phyloP scores from a whole-genome alignment of 2,797 vertebrate species.

The Okamejei kenojei region DNA sequence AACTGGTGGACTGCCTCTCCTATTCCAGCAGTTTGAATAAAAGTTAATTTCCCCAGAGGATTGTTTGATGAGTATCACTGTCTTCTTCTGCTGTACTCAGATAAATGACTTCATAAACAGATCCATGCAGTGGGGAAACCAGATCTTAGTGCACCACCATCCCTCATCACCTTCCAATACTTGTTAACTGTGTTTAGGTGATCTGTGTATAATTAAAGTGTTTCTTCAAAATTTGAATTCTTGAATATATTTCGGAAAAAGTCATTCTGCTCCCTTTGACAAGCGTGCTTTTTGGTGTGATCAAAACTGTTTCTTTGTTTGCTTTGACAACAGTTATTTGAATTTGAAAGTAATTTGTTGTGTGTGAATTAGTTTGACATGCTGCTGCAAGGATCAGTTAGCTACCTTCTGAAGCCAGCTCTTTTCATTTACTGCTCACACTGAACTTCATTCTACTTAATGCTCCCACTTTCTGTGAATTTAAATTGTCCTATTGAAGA shows the following conservation, averaged over 20 bases:
- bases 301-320: neutral
- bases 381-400: neutral
- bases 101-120: neutral
- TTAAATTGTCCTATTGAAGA: neutral
- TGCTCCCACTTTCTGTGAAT: neutral
- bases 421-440: neutral
- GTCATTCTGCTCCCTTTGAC: neutral
- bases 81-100: neutral
- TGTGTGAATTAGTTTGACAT: neutral
- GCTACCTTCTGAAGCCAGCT: neutral
- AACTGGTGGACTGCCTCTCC: neutral
- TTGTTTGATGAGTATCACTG: neutral
- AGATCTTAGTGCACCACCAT: too few species aligned
- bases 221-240: too few species aligned
- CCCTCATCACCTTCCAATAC: too few species aligned
- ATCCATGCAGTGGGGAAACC: too few species aligned
- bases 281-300: neutral
- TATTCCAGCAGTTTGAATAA: neutral
- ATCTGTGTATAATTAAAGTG: too few species aligned
- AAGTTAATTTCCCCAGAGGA: neutral
- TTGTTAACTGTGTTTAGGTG: too few species aligned
- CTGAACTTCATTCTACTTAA: neutral
- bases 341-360: neutral
- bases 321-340: neutral
- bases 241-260: too few species aligned